phyloP scores from a whole-genome alignment of 1,140 invertebrate genomes.

The Trichonephila clavata region DNA sequence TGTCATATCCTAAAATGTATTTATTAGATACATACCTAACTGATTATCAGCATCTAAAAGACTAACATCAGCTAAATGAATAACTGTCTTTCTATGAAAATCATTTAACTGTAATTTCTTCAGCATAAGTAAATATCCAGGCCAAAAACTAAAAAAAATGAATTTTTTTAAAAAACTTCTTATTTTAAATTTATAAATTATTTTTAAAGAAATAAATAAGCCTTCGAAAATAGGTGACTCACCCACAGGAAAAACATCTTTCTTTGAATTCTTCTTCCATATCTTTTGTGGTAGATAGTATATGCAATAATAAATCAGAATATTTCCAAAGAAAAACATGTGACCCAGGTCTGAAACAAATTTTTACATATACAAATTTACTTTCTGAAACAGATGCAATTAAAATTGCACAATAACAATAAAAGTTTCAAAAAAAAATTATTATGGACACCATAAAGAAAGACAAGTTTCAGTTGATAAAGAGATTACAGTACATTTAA shows the following conservation, averaged over 20 bases:
- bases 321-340: constrained; percentile 67
- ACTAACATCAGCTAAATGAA: constrained; percentile 64
- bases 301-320: constrained; percentile 46
- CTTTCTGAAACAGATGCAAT: too few relatives aligned
- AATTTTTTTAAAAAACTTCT: not conserved
- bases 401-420: too few relatives aligned
- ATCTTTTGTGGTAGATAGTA: constrained; percentile 43
- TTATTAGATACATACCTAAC: constrained; percentile 30
- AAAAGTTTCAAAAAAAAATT: too few relatives aligned
- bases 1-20: not conserved
- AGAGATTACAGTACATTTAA: too few relatives aligned
- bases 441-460: too few relatives aligned
- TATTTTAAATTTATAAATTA: too few relatives aligned
- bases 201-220: too few relatives aligned
- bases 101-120: constrained; percentile 46
- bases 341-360: constrained; percentile 69
- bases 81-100: constrained; percentile 46
- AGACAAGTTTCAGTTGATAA: too few relatives aligned
- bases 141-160: constrained; percentile 62
- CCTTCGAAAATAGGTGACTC: not conserved
- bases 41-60: constrained; percentile 55
- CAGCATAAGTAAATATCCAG: constrained; percentile 49
- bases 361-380: too few relatives aligned
- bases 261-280: constrained; percentile 34
- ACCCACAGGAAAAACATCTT: constrained; percentile 54